Evolutionary conservation across 1,140 invertebrate species (phyloP), one percentile per base, ranked within the genome.

Genomic region (Heliconius hewitsoni): DNA sequence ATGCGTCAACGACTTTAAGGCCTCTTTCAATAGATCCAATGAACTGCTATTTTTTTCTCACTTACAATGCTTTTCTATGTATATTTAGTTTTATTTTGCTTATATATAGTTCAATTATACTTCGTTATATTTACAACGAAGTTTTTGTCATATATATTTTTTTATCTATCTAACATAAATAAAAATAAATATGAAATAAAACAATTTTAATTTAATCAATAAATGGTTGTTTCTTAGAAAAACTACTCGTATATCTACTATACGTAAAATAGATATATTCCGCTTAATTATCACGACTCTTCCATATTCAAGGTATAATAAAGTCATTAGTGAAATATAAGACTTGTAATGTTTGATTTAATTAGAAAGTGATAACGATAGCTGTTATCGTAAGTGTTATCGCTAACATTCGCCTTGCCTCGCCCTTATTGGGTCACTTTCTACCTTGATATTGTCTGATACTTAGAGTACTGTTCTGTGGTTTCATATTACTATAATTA

Each of bases 401-500:
- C 71, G 37, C 30, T 72, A 72, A 72, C 71, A 72, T 42, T 72
- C 34, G 37, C 71, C 71, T 72, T 11, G 71, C 37, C 30, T 72
- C 71, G 71, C 37, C 71, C 71, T 72, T 72, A 72, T 72, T 72
- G 37, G 71, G 71, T 72, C 71, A 72, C 71, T 72, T 72, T 72
- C 71, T 72, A 72, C 5, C 34, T 37, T 16, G 60, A 66, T 66
- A 66, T 66, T 66, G 60, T 66, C 27, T 13, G 60, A 27, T 66
- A 66, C 60, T 66, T 30, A 16, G 13, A 66, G 60, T 66, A 66
- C 57, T 66, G 60, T 66, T 30, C 60, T 66, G 60, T 66, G 60
- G 60, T 66, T 66, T 66, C 60, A 66, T 66, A 66, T 66, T 66
- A 66, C 60, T 66, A 30, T 66, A 66, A 66, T 66, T 66, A 66